These are phyloP conservation scores for Buathra laborator DNA, from an alignment of 2,888 invertebrate genomes.

Conservation along the genomic window DNA sequence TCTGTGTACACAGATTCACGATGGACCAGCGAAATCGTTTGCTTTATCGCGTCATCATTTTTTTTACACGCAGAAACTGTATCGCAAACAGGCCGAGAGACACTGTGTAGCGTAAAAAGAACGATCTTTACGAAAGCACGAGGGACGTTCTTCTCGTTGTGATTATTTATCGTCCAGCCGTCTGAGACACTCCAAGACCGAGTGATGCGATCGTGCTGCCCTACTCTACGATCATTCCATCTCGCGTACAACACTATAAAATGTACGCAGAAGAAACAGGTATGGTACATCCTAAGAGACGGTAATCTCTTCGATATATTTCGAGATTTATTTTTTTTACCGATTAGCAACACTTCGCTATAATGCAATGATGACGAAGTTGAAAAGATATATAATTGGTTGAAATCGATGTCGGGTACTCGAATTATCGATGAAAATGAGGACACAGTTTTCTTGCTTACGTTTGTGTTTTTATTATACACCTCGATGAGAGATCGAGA, in stretches of 20 bases:
- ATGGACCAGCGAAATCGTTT: constrained; percentile 24
- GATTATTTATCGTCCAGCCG: not conserved
- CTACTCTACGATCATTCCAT: not conserved
- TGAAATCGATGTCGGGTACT: not conserved
- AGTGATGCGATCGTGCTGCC: not conserved
- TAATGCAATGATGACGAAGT: not conserved
- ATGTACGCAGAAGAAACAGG: not conserved
- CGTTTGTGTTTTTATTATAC: not conserved
- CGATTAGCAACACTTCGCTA: constrained; percentile 23
- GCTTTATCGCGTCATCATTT: constrained; percentile 42
- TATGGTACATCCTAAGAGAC: not conserved
- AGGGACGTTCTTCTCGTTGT: not conserved
- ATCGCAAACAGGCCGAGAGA: not conserved
- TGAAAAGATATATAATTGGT: not conserved
- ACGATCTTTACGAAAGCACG: constrained; percentile 31
- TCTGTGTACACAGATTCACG: not conserved
- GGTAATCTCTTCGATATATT: constrained; percentile 33
- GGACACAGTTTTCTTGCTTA: not conserved
- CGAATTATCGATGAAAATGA: not conserved
- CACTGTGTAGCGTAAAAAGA: not conserved
- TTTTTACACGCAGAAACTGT: not conserved
- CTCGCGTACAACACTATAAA: too few species aligned
- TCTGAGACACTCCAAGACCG: constrained; percentile 6
- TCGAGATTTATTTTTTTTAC: constrained; percentile 28
- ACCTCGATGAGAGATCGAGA: not conserved